Conservation (phyloP, 2,113 vertebrate species). For the Corythoichthys haematopterus region DNA sequence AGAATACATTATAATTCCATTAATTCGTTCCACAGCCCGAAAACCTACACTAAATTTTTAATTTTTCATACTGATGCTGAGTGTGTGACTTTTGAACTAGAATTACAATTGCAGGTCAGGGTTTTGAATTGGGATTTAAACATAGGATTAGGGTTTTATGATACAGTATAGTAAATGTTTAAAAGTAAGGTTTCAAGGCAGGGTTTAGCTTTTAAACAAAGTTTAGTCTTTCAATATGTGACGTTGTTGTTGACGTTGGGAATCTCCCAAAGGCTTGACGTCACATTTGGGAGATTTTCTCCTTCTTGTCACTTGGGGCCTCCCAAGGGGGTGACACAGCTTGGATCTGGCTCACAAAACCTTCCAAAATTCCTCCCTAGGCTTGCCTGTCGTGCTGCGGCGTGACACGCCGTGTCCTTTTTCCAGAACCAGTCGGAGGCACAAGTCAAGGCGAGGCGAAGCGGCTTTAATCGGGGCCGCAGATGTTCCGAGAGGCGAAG, state of each 20-base stretch:
- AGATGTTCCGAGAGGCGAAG: background rate
- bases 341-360: background rate
- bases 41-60: too few species aligned
- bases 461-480: conserved; percentile 3
- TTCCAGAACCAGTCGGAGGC: background rate
- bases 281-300: background rate
- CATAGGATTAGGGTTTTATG: background rate
- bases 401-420: background rate
- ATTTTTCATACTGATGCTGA: too few species aligned
- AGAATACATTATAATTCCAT: too few species aligned
- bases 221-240: background rate
- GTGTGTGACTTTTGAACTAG: too few species aligned
- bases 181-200: background rate
- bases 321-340: background rate
- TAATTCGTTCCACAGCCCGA: too few species aligned
- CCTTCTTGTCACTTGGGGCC: background rate
- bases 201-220: background rate
- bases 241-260: background rate
- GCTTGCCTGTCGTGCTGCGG: background rate
- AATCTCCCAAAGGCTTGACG: background rate
- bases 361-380: background rate
- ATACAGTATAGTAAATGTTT: background rate
- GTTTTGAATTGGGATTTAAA: background rate
- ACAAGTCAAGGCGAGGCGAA: background rate
- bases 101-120: too few species aligned